Conservation (phyloP, 2,113 vertebrate genomes). For the Lepidothrix coronata region DNA sequence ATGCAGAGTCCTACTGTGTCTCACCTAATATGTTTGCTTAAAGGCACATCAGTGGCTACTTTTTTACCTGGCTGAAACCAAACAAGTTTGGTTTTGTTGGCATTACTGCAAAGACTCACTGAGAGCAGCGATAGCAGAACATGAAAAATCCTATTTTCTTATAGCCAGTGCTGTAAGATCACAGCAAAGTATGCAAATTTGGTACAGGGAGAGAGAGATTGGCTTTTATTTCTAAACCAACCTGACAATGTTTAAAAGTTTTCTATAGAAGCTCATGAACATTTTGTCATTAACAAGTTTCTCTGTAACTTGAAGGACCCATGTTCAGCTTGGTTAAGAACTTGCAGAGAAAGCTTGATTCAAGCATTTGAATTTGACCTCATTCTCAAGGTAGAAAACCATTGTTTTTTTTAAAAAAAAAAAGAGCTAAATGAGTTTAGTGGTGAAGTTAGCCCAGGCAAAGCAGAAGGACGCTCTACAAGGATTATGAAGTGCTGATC, state of each 20-base stretch:
- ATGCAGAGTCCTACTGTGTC: background rate
- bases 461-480: background rate
- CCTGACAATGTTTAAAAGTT: background rate
- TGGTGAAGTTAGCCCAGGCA: background rate
- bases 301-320: background rate
- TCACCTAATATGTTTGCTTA: background rate
- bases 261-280: background rate
- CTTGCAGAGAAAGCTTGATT: background rate
- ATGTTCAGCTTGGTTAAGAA: rapidly evolving
- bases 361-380: background rate
- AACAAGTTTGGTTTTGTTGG: background rate
- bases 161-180: background rate
- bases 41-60: background rate
- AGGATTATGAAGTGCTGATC: background rate
- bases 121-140: background rate
- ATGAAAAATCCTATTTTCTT: background rate
- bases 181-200: background rate
- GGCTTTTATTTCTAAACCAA: background rate
- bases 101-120: background rate
- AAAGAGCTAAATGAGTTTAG: background rate
- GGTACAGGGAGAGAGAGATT: background rate
- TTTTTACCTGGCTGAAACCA: background rate
- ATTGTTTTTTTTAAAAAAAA: background rate
- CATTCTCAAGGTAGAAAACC: background rate
- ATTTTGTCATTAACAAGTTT: background rate